Evolutionary conservation across 2,797 vertebrate genomes (phyloP), one percentile per base, ranked within the genome.

Genomic region (Microctenopoma steveboyesi): DNA sequence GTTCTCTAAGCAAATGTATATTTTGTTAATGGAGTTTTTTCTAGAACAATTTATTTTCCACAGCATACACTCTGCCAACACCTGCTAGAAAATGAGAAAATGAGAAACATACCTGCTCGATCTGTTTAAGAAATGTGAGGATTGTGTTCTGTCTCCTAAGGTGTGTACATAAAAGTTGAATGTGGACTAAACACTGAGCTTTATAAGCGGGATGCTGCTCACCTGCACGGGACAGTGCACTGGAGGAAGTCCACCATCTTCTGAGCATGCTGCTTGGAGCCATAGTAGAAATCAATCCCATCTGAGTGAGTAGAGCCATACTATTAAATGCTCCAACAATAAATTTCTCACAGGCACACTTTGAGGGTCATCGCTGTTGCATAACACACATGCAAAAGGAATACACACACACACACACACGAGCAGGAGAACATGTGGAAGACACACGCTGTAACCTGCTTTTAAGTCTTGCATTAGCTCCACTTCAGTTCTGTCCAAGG

Each of bases 171-270:
- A 37, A 27, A 33, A 50, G 15, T 12, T 27, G 6, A 16, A n/a
- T 14, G 14, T 18, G 49, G 42, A 33, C 30, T 16, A 22, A 35
- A 49, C 14, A 28, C 43, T 5, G 28, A 46, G 42, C 1, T 2
- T 60, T 16, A 3, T 40, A 39, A 10, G 5, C 27, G 46, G 10
- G 3, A 35, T 7, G 7, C n/a, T 7, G 47, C 87, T 78, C 64
- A 99, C 98, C 96, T 97, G 91, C 93, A 97, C 60, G 98, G 98
- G 65, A 98, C 96, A 0, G 96, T 97, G 78, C 95, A 97, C 89
- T 98, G 97, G 65, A 99, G 94, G 82, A 99, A 99, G 69, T 99
- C 98, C 4, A 96, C 93, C 97, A 99, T 99, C 93, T 98, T 99
- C 92, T 96, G 97, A 46, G 94, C 97, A 0, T 98, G 96, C 57